Percentiles rank a stretch among this genome's conserved stretches.
These are phyloP conservation scores for Caradrina kadenii DNA, from an alignment of 2,888 invertebrate species.

Conservation along the genomic window DNA sequence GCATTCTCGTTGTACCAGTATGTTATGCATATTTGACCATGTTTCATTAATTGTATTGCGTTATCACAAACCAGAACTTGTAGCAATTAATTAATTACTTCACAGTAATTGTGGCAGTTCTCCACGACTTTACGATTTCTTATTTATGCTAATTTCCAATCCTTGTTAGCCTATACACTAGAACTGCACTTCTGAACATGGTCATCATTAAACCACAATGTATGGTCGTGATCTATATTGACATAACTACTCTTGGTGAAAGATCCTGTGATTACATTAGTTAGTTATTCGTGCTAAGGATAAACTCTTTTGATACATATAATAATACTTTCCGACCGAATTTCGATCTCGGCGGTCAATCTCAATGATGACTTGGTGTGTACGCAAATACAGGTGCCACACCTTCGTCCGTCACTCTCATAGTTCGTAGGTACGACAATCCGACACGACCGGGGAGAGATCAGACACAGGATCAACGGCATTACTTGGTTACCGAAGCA, in stretches of 20 bases:
- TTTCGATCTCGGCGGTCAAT: too few relatives aligned
- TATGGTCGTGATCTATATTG: slow-evolving; percentile 22
- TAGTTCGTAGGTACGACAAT: too few relatives aligned
- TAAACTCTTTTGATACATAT: too few relatives aligned
- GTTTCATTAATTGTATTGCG: slow-evolving; percentile 7
- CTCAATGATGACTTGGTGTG: too few relatives aligned
- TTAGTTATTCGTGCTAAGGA: background rate
- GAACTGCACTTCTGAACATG: slow-evolving; percentile 27
- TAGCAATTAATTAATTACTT: slow-evolving; percentile 17
- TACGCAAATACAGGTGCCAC: too few relatives aligned
- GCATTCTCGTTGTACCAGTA: background rate
- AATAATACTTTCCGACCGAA: too few relatives aligned
- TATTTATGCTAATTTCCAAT: slow-evolving; percentile 28
- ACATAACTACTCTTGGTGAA: background rate
- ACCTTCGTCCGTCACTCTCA: too few relatives aligned
- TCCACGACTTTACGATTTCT: slow-evolving; percentile 3
- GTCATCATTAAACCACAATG: slow-evolving; percentile 42
- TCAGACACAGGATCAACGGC: too few relatives aligned
- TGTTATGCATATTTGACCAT: background rate
- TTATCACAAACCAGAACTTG: slow-evolving; percentile 14
- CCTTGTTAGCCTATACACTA: slow-evolving; percentile 30
- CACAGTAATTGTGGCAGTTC: background rate
- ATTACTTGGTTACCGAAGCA: too few relatives aligned
- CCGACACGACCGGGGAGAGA: too few relatives aligned
- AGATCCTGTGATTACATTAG: background rate